Evolutionary conservation across 2,888 invertebrate species (phyloP), one percentile per base, ranked within the genome.

Genomic region (Brachyptera putata): DNA sequence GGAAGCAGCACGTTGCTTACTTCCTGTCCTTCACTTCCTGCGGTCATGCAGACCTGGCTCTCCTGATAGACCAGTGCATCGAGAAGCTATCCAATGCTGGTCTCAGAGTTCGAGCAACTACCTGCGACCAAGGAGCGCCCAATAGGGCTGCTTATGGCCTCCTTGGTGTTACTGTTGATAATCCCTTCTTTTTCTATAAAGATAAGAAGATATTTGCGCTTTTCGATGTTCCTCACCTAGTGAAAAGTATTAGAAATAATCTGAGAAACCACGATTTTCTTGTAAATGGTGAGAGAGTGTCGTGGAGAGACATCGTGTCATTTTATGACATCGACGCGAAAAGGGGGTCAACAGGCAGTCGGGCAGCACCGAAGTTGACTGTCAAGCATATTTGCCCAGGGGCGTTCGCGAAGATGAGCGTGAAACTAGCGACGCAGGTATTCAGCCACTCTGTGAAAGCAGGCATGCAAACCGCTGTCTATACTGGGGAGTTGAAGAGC

Each of bases 1-100:
- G 68, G 68, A 67, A 67, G 55, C 67, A 67, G 36, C 66, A 67
- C 1, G 56, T 69, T 14, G 56, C 63, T 39, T 69, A 66, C 61
- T 65, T 61, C 58, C 50, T 68, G 18, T 63, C 64, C 13, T 24
- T 60, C 41, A 61, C 61, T 21, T 61, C 62, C 18, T 60, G 64
- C 7, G 41, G 5, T 24, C 60, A 61, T 11, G 48, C 24, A 21
- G n/a, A 61, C 7, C 59, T 66, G 16, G 39, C 22, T 1, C 9
- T 53, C 21, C 55, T 68, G 26, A 60, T 68, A n/a, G 56, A 57
- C 43, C 59, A 57, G 34, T 57, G 57, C 39, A 57, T 68, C 14
- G 39, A 41, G 30, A 57, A 39, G 11, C 46, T 67, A 14, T 21
- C 57, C 24, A 55, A 36, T 39, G 36, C 55, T 24, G 68, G 66